phyloP scores from a whole-genome alignment of 2,797 vertebrate species.

The Tachyglossus aculeatus region DNA sequence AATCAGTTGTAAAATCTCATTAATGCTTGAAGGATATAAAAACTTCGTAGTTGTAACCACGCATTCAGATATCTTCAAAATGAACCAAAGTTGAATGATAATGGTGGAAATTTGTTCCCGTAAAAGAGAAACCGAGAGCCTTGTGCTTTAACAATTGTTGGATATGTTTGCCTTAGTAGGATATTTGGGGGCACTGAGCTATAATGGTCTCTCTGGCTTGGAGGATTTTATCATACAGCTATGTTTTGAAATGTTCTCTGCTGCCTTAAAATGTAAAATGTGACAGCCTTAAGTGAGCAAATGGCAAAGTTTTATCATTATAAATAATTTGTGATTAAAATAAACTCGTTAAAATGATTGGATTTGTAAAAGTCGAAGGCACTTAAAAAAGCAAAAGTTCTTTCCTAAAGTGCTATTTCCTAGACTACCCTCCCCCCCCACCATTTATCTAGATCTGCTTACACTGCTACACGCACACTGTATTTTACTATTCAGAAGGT shows the following conservation, averaged over 20 bases:
- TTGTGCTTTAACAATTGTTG: slow-evolving; percentile 13
- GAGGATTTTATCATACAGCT: background rate
- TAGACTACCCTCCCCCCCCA: slow-evolving; percentile 8
- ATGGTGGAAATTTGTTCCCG: slow-evolving; percentile 20
- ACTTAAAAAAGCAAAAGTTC: slow-evolving; percentile 26
- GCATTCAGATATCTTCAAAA: slow-evolving; percentile 18
- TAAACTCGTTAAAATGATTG: slow-evolving; percentile 53
- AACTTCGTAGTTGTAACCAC: slow-evolving; percentile 25
- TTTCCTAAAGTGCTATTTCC: slow-evolving; percentile 51
- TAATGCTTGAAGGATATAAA: background rate
- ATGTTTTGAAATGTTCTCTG: background rate
- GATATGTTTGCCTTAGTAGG: background rate
- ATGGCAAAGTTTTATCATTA: background rate
- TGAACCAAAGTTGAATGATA: slow-evolving; percentile 34
- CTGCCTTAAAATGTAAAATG: slow-evolving; percentile 8
- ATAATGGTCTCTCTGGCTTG: background rate
- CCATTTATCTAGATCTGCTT: slow-evolving; percentile 17
- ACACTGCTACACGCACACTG: slow-evolving; percentile 7
- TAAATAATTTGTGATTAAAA: slow-evolving; percentile 5
- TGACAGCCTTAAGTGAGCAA: background rate
- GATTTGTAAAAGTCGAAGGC: slow-evolving; percentile 26
- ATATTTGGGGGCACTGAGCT: background rate
- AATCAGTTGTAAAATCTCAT: background rate
- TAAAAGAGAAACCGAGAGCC: slow-evolving; percentile 5
- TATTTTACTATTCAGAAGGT: slow-evolving; percentile 22